These are phyloP conservation scores for Semaprochilodus insignis DNA, from an alignment of 2,797 vertebrate species.

Conservation along the genomic window DNA sequence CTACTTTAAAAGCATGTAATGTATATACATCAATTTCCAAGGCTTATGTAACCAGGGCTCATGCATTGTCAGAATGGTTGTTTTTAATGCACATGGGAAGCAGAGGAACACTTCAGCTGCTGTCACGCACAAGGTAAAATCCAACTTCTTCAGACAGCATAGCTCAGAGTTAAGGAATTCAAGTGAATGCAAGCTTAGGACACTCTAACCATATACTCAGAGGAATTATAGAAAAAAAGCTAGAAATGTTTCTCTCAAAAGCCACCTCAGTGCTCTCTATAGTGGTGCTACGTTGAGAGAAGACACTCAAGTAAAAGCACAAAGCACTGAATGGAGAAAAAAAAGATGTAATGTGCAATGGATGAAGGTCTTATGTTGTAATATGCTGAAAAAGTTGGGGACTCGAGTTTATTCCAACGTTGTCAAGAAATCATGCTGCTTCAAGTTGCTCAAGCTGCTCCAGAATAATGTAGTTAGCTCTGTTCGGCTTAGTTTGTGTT, in stretches of 20 bases:
- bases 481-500: background rate
- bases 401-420: background rate
- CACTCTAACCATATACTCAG: background rate
- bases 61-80: background rate
- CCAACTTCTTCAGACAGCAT: constrained; percentile 3
- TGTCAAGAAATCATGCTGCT: background rate
- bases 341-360: background rate
- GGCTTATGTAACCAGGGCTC: background rate
- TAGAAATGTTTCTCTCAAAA: background rate
- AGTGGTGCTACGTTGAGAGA: background rate
- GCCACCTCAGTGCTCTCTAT: background rate
- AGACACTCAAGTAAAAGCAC: background rate
- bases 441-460: background rate
- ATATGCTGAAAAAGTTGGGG: background rate
- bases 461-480: background rate
- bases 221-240: background rate
- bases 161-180: background rate
- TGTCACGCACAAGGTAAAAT: background rate
- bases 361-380: background rate
- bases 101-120: constrained; percentile 1
- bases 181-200: background rate
- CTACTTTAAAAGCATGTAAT: background rate
- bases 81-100: constrained; percentile 8
- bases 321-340: background rate
- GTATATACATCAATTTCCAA: background rate